Base-by-base conservation (phyloP, 2,888 invertebrate genomes). In the Hermodice carunculata region DNA sequence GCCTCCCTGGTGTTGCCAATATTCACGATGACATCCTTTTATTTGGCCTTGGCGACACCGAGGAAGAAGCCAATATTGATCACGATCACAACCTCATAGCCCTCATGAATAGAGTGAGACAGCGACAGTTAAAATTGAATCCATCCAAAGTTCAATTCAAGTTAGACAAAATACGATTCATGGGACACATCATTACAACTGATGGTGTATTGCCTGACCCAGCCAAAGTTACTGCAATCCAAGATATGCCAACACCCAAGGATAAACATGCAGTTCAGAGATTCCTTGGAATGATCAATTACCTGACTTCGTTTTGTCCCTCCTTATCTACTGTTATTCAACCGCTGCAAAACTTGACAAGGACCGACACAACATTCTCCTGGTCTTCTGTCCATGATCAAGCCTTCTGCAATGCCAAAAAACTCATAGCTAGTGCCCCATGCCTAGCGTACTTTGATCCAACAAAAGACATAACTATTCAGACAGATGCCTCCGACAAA, bases 201-300 rank as follows among this genome's bases (percentile, higher is more conserved):
- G n/a, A 49, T 19, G 63, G 57, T 17, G 31, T 63, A 14, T 17
- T 26, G 8, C 24, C 51, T 22, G 63, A 58, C n/a, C 57, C 62
- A 8, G 29, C 40, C 1, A 63, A 63, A 26, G 42, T 58, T 3
- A 37, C 14, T 49, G 63, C 58, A 8, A 40, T 58, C 14, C 48
- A 40, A n/a, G 51, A 63, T 14, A 58, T 63, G 51, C 63, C 63
- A 14, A 19, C 48, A 6, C 58, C 58, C 4, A 5, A 46, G 6
- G 46, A 46, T 26, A 43, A 57, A 24, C 17, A 43, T 43, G 42
- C 42, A 29, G 31, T 56, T 19, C 56, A 34, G 19, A 44, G 49
- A 22, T 63, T 63, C 42, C 28, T 40, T 49, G 57, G 63, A 5
- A 63, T 63, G 58, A 29, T 26, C 14, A 58, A 63, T 51, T 58